Evolutionary conservation across 2,113 vertebrate genomes (phyloP), one percentile per base, ranked within the genome.

Genomic region (Cichladusa arquata): DNA sequence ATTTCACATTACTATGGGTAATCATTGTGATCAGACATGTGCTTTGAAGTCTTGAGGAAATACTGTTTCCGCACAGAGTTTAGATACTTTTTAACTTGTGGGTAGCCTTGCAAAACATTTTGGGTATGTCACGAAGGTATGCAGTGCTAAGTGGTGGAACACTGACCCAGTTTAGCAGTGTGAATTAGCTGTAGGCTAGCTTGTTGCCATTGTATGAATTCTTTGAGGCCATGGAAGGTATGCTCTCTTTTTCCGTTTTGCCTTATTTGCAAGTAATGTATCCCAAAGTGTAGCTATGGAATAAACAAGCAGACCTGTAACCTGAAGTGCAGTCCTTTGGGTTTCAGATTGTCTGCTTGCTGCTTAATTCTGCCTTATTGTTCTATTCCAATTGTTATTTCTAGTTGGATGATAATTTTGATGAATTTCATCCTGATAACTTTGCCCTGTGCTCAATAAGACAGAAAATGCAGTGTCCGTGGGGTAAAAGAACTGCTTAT

Each of bases 191-290:
- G 65, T 82, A 90, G 84, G 91, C 66, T 80, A 88, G 57, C 83
- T 96, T 90, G 66, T 95, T 90, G 84, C 67, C 76, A 61, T 80
- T 94, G 31, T 93, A 17, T 57, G 45, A 50, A 88, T 96, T 90
- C 86, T 95, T 94, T 62, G 74, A 93, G 66, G 84, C 87, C 9
- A 0, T 65, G 74, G 78, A 92, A 94, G 25, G 62, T 82, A 47
- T 80, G 66, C 66, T 77, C 29, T 81, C 44, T 47, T 87, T 90
- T 93, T 85, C 44, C 9, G 2, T 56, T 74, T 83, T 64, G 76
- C 42, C 70, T 87, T 85, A 60, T 33, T 89, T 92, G 78, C 26
- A 72, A 86, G 33, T 86, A 62, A 18, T 33, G 28, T 69, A 45
- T 89, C 62, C 81, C 38, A 18, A 53, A 72, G 33, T 62, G 5